phyloP scores from a whole-genome alignment of 2,888 invertebrate genomes.

The Megaustenia siamemsis region DNA sequence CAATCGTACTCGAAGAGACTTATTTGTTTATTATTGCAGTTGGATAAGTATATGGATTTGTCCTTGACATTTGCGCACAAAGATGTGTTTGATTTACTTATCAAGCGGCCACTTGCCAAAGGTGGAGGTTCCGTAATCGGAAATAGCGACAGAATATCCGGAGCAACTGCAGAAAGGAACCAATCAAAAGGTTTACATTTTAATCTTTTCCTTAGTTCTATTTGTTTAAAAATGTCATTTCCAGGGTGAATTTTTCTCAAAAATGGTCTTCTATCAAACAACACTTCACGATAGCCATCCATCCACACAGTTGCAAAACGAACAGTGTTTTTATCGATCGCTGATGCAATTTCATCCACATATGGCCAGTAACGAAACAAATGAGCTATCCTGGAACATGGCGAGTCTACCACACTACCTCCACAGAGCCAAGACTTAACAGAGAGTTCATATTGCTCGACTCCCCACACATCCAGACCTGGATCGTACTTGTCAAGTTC shows the following conservation, averaged over 20 bases:
- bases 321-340: background rate
- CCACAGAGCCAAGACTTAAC: constrained; percentile 85
- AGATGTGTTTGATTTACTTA: background rate
- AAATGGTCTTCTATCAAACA: constrained; percentile 17
- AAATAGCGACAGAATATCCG: constrained; percentile 6
- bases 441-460: constrained; percentile 94
- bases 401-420: constrained; percentile 59
- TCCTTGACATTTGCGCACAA: too few species aligned
- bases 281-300: constrained; percentile 35
- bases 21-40: too few species aligned
- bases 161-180: too few species aligned
- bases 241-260: constrained; percentile 13
- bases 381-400: constrained; percentile 64
- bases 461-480: constrained; percentile 99
- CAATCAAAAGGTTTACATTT: too few species aligned
- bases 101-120: background rate
- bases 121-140: constrained; percentile 6
- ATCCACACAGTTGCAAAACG: constrained; percentile 40
- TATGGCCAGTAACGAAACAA: constrained; percentile 21
- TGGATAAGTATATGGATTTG: too few species aligned
- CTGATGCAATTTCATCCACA: background rate
- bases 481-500: constrained; percentile 96
- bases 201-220: too few species aligned
- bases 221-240: constrained; percentile 23
- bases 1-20: too few species aligned